Evolutionary conservation across 2,797 vertebrate genomes (phyloP).

Genomic region (Pseudochirops cupreus): DNA sequence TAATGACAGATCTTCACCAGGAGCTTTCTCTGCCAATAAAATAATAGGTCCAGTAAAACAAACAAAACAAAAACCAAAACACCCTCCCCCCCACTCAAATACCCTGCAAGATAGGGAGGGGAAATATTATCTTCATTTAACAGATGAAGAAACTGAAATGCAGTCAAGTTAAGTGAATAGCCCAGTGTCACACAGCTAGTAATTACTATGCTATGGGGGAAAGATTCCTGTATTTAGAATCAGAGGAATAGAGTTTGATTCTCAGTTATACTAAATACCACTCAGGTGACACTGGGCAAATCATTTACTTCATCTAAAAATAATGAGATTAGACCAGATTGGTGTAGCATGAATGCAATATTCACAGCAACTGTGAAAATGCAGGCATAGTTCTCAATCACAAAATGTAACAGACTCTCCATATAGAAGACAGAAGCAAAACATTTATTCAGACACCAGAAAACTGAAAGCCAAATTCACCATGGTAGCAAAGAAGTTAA

Average conservation of each 20-base stretch:
- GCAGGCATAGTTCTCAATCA: too few relatives aligned
- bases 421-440: too few relatives aligned
- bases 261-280: constrained; percentile 30
- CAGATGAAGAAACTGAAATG: not conserved
- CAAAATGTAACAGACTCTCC: too few relatives aligned
- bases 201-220: not conserved
- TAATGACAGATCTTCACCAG: not conserved
- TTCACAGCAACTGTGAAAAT: too few relatives aligned
- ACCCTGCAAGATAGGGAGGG: not conserved
- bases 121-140: not conserved
- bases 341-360: too few relatives aligned
- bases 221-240: constrained; percentile 45
- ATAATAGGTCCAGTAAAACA: not conserved
- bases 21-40: not conserved
- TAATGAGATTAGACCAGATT: not conserved
- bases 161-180: constrained; percentile 12
- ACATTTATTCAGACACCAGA: too few relatives aligned
- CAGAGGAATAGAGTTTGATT: not conserved
- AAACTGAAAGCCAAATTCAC: too few relatives aligned
- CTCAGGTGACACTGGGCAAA: not conserved
- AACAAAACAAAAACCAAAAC: not conserved
- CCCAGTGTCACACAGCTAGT: not conserved
- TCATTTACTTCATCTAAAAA: constrained; percentile 45
- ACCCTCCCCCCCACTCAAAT: not conserved
- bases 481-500: too few relatives aligned